Percentiles rank a stretch among this genome's conserved stretches.
These are phyloP conservation scores for Amaurobius ferox DNA, from an alignment of 2,888 invertebrate species.

Conservation along the genomic window DNA sequence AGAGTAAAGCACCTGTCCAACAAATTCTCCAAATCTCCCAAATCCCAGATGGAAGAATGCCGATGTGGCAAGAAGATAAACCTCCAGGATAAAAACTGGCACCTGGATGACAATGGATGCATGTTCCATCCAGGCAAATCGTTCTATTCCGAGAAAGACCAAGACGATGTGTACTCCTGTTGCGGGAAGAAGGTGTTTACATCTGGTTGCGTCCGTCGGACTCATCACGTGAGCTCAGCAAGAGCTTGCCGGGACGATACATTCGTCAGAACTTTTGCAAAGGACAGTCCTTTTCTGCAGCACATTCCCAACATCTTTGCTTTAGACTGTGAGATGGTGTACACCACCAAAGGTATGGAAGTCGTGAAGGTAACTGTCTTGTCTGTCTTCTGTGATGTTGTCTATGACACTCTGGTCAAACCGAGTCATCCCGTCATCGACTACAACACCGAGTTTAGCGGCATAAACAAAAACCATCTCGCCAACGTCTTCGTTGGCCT, in stretches of 20 bases:
- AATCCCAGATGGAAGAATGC: background rate
- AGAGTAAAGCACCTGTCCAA: background rate
- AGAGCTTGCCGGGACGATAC: background rate
- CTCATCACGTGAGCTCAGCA: background rate
- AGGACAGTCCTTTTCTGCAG: background rate
- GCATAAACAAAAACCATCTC: slow-evolving; percentile 77
- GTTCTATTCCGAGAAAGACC: background rate
- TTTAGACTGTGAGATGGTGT: slow-evolving; percentile 27
- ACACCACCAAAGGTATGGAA: slow-evolving; percentile 73
- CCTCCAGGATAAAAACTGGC: background rate
- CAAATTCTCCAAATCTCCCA: background rate
- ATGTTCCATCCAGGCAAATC: background rate
- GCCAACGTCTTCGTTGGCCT: slow-evolving; percentile 76
- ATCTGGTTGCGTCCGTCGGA: background rate
- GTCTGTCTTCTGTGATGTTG: slow-evolving; percentile 70
- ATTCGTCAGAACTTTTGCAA: background rate
- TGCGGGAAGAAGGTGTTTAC: background rate
- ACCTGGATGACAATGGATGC: background rate
- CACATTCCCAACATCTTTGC: background rate
- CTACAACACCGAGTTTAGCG: slow-evolving; percentile 77
- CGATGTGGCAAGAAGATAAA: background rate
- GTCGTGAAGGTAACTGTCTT: slow-evolving; percentile 74
- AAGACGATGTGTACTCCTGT: background rate
- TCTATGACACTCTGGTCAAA: slow-evolving; percentile 74
- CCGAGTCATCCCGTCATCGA: slow-evolving; percentile 74